Conservation (phyloP, 2,113 vertebrate species). For the Dasyurus viverrinus region DNA sequence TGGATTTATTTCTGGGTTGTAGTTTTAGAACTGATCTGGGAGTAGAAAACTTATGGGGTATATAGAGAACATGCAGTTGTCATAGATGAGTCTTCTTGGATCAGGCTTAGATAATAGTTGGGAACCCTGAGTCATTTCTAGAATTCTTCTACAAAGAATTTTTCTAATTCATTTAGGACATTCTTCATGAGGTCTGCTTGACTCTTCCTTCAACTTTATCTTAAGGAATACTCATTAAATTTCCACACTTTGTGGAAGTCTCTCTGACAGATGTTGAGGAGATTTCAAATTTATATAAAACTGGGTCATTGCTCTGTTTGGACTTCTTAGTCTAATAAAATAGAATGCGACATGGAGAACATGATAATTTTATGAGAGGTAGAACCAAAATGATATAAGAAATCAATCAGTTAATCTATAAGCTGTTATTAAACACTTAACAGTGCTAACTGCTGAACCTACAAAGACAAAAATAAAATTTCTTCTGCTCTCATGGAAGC, state of each 20-base stretch:
- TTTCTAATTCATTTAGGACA: background rate
- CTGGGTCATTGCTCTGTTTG: background rate
- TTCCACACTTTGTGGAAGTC: background rate
- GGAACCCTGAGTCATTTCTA: background rate
- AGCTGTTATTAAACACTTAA: too few relatives aligned
- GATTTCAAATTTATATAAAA: background rate
- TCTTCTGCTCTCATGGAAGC: too few relatives aligned
- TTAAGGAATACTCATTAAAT: background rate
- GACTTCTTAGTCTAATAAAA: background rate
- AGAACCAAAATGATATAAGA: too few relatives aligned
- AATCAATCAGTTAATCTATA: too few relatives aligned
- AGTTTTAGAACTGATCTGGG: too few relatives aligned
- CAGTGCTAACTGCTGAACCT: too few relatives aligned
- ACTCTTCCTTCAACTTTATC: background rate
- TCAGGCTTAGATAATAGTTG: background rate
- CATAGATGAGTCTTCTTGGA: background rate
- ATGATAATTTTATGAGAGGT: background rate
- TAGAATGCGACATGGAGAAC: background rate
- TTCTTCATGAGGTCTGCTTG: background rate
- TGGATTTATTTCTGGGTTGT: too few relatives aligned
- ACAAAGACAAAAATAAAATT: too few relatives aligned
- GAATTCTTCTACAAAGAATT: background rate
- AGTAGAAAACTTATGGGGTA: background rate
- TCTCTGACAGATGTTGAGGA: background rate
- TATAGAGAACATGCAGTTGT: background rate